Evolutionary conservation across 2,797 vertebrate species (phyloP).

Genomic region (Coccyzus lansbergi): DNA sequence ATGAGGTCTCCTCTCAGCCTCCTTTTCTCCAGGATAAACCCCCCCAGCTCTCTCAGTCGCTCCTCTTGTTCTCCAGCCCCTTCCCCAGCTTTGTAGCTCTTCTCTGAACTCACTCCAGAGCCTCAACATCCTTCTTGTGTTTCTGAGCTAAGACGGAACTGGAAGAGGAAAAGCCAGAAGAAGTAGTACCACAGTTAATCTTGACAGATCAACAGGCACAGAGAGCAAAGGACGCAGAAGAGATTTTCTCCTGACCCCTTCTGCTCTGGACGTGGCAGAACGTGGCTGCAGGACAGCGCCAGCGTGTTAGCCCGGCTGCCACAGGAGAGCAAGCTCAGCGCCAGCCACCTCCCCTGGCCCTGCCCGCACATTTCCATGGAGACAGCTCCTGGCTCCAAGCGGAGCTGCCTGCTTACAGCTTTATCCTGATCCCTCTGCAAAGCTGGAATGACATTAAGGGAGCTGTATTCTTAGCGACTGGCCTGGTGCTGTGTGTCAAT

Average conservation of each 20-base stretch:
- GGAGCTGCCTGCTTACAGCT: background rate
- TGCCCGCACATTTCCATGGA: constrained; percentile 13
- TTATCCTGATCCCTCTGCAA: constrained; percentile 9
- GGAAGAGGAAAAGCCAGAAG: background rate
- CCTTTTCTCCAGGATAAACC: too few species aligned
- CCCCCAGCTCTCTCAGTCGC: too few species aligned
- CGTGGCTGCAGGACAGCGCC: background rate
- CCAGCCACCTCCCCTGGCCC: background rate
- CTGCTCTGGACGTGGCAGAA: background rate
- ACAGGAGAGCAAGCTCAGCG: background rate
- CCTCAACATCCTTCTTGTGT: too few species aligned
- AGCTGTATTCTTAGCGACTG: background rate
- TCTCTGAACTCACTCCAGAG: too few species aligned
- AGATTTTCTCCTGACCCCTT: background rate
- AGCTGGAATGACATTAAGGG: background rate
- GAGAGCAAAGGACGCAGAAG: background rate
- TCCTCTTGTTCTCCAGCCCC: too few species aligned
- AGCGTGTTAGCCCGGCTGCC: background rate
- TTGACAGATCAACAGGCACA: background rate
- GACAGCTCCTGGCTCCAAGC: background rate
- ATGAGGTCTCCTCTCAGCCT: too few species aligned
- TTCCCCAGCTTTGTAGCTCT: too few species aligned
- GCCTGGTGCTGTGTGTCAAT: background rate
- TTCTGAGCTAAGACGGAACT: background rate
- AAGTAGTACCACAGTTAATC: accelerated